Base-by-base conservation (phyloP, 2,113 vertebrate genomes). In the Callopanchax toddi region DNA sequence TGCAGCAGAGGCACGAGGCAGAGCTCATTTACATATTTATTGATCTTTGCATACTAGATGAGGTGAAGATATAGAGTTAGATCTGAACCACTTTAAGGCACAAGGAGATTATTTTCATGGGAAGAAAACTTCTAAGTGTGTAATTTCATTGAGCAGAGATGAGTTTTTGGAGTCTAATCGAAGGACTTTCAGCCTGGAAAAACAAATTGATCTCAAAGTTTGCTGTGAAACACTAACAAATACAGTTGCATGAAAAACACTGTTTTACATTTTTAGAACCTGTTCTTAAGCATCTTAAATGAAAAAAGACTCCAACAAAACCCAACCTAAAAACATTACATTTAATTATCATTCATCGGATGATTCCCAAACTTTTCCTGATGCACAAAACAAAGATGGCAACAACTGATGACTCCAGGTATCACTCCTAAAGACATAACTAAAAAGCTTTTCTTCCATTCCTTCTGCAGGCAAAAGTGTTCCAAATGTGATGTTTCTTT, bases 21-120 rank as follows among this genome's bases (percentile, higher is more conserved):
- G 5, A 29, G 23, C 3, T 21, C 25, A 45, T 32, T 45, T 59
- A 42, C 40, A 45, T 34, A 59, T 45, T 59, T 45, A 59, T 59
- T 45, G 57, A 59, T 59, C 57, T 42, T 16, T 22, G 43, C 43
- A 59, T 45, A 21, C n/a, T 16, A 44, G 46, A 59, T 9, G 12
- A 46, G 26, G 57, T 7, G 44, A 32, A 29, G 25, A 21, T 12
- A 12, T 32, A 5, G 22, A 32, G 26, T 46, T 34, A 45, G 12
- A 59, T 45, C n/a, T 59, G 21, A 59, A 26, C 29, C 42, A 46
- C 42, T 59, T 34, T 17, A 16, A 59, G 26, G 18, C 57, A 59
- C 20, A n/a, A 45, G 29, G 42, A 32, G 43, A 59, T 45, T 59
- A 59, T 45, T 59, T 59, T 45, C 43, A 59, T 34, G 57, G 26